Evolutionary conservation across 2,113 vertebrate species (phyloP).

Genomic region (Tachysurus fulvidraco): DNA sequence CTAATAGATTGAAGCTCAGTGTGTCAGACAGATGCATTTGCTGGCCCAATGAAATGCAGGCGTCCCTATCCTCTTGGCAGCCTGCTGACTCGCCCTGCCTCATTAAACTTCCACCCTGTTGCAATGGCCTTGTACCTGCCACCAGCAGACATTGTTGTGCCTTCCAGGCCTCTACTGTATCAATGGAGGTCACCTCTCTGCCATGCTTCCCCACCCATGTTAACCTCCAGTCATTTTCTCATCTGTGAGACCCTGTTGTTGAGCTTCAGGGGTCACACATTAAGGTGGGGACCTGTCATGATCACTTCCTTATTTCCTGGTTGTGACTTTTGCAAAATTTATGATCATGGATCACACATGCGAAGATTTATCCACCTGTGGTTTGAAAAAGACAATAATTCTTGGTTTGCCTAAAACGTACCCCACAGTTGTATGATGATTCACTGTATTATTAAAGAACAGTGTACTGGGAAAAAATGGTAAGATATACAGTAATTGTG

Average conservation of each 20-base stretch:
- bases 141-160: constrained; percentile 6
- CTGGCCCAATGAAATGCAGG: background rate
- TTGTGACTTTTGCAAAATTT: background rate
- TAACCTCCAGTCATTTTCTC: background rate
- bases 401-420: background rate
- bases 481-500: background rate
- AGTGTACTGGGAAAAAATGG: background rate
- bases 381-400: background rate
- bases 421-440: background rate
- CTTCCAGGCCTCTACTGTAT: background rate
- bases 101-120: background rate
- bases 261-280: background rate
- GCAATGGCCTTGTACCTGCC: constrained; percentile 2
- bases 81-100: background rate
- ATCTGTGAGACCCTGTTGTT: background rate
- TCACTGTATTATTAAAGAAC: background rate
- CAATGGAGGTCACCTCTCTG: background rate
- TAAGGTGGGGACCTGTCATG: background rate
- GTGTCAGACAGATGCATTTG: background rate
- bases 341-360: background rate
- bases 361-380: background rate
- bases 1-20: background rate
- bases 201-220: background rate
- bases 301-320: background rate
- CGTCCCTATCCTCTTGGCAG: background rate